These are phyloP conservation scores for Heliconius melpomene DNA, from an alignment of 1,140 invertebrate species.

Conservation along the genomic window DNA sequence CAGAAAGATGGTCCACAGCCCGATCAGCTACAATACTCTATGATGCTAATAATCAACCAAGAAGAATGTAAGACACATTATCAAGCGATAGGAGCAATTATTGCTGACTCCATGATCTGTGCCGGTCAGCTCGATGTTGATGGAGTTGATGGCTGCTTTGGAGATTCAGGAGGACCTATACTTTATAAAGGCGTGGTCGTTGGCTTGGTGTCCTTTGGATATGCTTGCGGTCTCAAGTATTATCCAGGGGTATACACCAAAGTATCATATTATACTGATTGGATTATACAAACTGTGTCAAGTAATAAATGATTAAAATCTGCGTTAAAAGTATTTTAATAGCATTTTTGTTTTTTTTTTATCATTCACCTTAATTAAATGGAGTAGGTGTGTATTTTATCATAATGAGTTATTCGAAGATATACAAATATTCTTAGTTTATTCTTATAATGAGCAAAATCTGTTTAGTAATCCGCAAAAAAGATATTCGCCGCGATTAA, in stretches of 20 bases:
- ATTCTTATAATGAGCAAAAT: no score
- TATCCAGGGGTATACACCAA: constrained; percentile 85
- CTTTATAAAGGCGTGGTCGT: constrained; percentile 73
- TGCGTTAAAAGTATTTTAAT: background rate
- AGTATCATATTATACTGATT: constrained; percentile 76
- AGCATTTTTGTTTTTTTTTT: background rate
- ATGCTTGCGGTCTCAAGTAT: constrained; percentile 81
- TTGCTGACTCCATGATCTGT: constrained; percentile 78
- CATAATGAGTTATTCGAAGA: no score
- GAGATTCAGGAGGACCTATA: constrained; percentile 83
- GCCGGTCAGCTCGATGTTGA: constrained; percentile 51
- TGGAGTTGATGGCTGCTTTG: constrained; percentile 78
- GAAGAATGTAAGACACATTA: constrained; percentile 58
- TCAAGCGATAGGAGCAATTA: constrained; percentile 60
- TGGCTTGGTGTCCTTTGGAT: constrained; percentile 83
- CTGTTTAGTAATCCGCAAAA: no score
- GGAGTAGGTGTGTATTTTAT: no score
- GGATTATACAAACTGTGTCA: constrained; percentile 70
- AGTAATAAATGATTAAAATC: constrained; percentile 54
- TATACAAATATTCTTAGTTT: no score
- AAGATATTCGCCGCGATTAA: no score
- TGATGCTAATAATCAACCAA: constrained; percentile 55
- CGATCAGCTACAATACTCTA: constrained; percentile 62
- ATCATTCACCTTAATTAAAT: no score
- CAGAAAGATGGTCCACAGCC: constrained; percentile 62